phyloP scores from a whole-genome alignment of 2,888 invertebrate species.

The Lasioglossum malachurum region DNA sequence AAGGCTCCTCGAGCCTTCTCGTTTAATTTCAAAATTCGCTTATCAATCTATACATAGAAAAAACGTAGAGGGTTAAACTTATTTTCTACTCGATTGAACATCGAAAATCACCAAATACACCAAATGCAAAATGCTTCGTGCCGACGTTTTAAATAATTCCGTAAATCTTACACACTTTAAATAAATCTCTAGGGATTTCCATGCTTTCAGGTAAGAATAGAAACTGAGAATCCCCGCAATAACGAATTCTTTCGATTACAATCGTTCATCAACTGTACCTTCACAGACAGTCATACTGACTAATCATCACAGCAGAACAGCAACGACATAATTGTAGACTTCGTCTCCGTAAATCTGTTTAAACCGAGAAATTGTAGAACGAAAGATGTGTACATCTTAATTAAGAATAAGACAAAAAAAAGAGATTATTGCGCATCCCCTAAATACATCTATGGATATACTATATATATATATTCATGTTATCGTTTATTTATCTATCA shows the following conservation, averaged over 20 bases:
- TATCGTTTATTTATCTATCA: conserved; percentile 65
- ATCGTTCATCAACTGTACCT: conserved; percentile 29
- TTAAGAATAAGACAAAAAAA: conserved; percentile 44
- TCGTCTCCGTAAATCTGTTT: conserved; percentile 44
- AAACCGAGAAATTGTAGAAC: conserved; percentile 42
- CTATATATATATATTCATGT: conserved; percentile 36
- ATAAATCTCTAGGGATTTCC: not conserved
- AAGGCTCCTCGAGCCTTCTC: not conserved
- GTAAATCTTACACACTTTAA: not conserved
- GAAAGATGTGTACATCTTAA: conserved; percentile 33
- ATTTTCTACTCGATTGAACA: conserved; percentile 14
- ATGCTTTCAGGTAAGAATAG: conserved; percentile 10
- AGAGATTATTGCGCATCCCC: conserved; percentile 66
- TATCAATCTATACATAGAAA: conserved; percentile 31
- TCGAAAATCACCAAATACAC: not conserved
- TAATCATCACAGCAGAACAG: conserved; percentile 62
- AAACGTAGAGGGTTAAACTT: conserved; percentile 27
- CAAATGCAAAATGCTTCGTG: conserved; percentile 55
- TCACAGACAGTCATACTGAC: conserved; percentile 52
- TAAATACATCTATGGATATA: conserved; percentile 46
- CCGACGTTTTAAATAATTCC: conserved; percentile 22
- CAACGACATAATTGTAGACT: conserved; percentile 48
- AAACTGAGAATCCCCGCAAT: conserved; percentile 48
- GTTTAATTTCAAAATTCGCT: conserved; percentile 28
- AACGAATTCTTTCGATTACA: conserved; percentile 44